Evolutionary conservation across 2,797 vertebrate species (phyloP).

Genomic region (Eospalax fontanierii): DNA sequence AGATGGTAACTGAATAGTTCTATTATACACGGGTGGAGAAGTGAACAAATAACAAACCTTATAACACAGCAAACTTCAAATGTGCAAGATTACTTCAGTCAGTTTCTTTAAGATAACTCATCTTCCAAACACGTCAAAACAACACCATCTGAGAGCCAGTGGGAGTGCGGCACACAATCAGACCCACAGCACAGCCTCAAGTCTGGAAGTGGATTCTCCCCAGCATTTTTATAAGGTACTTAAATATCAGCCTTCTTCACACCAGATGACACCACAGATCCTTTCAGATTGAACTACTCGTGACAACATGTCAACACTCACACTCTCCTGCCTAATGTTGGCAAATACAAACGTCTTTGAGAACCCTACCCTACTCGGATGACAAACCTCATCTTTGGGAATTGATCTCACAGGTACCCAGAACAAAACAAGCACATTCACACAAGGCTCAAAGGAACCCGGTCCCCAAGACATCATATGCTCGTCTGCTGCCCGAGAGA

Average conservation of each 20-base stretch:
- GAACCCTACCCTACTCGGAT: not conserved
- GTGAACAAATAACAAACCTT: not conserved
- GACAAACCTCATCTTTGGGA: not conserved
- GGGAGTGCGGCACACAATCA: not conserved
- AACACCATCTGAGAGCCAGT: not conserved
- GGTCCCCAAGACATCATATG: not conserved
- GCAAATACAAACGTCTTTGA: not conserved
- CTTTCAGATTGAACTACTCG: slow-evolving; percentile 49
- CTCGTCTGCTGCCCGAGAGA: not conserved
- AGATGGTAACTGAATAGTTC: not conserved
- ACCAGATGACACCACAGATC: slow-evolving; percentile 53
- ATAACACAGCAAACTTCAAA: not conserved
- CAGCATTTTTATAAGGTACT: slow-evolving; percentile 9
- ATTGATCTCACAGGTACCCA: not conserved
- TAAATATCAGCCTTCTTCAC: slow-evolving; percentile 53
- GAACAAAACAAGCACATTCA: not conserved
- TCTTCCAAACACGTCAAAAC: slow-evolving; percentile 60
- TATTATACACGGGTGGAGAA: not conserved
- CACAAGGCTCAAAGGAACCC: not conserved
- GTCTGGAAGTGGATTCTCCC: not conserved
- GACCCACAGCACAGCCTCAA: not conserved
- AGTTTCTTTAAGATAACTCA: slow-evolving; percentile 31
- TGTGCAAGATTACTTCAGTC: not conserved
- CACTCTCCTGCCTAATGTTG: not conserved
- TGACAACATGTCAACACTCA: not conserved